phyloP scores from a whole-genome alignment of 2,888 invertebrate species.

The Cheilosia vulpina region DNA sequence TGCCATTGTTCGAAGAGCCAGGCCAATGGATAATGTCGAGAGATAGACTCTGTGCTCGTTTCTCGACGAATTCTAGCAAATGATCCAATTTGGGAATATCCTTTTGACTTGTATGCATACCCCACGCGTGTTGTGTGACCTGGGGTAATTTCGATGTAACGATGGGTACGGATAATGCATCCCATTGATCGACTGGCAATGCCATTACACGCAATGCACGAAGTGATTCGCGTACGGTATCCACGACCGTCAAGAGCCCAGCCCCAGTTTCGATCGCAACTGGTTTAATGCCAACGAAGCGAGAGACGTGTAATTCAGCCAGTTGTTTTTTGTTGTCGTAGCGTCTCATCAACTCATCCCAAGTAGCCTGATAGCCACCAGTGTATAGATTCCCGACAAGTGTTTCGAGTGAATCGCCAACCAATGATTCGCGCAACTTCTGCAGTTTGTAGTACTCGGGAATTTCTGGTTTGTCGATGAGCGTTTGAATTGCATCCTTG shows the following conservation, averaged over 20 bases:
- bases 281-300: constrained; percentile 6
- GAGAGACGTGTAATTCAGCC: constrained; percentile 10
- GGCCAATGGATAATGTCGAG: neutral
- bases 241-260: neutral
- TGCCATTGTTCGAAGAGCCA: constrained; percentile 5
- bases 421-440: constrained; percentile 13
- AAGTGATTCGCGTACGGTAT: neutral
- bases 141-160: neutral
- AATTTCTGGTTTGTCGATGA: constrained; percentile 13
- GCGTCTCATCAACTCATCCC: neutral
- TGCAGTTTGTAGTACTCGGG: constrained; percentile 14
- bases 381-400: constrained; percentile 20
- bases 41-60: neutral
- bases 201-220: neutral
- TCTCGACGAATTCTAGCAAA: no score
- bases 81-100: neutral
- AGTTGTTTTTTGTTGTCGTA: constrained; percentile 16
- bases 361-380: constrained; percentile 22
- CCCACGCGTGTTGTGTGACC: neutral
- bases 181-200: neutral
- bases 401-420: constrained; percentile 3
- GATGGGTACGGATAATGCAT: no score
- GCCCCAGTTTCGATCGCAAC: neutral
- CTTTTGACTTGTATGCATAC: neutral
- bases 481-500: constrained; percentile 8